Conservation (phyloP, 2,113 vertebrate species). For the Baryphthengus martii region DNA sequence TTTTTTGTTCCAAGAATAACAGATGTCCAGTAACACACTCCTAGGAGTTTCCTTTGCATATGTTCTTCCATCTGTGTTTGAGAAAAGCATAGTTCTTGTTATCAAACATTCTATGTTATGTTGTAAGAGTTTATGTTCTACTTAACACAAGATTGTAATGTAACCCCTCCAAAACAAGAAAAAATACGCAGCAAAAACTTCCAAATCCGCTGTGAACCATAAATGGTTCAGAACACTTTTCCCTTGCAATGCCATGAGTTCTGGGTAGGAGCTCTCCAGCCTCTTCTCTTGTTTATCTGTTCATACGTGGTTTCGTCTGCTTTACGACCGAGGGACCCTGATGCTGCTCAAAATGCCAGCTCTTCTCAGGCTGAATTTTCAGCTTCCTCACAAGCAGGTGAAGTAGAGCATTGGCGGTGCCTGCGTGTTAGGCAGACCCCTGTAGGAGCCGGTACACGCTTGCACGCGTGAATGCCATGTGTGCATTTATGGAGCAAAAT, state of each 20-base stretch:
- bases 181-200: background rate
- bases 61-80: constrained; percentile 80
- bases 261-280: background rate
- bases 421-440: background rate
- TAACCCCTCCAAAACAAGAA: background rate
- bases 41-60: constrained; percentile 74
- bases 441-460: background rate
- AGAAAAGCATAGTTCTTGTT: constrained; percentile 76
- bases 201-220: background rate
- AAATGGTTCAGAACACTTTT: background rate
- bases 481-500: background rate
- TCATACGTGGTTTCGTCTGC: background rate
- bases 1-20: constrained; percentile 67
- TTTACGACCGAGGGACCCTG: background rate
- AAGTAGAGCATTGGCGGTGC: background rate
- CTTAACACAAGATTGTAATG: constrained; percentile 6
- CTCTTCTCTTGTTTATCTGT: background rate
- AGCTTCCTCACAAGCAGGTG: background rate
- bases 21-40: constrained; percentile 75
- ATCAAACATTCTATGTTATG: constrained; percentile 77
- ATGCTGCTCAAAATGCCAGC: background rate
- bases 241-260: background rate
- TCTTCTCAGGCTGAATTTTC: background rate
- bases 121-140: constrained; percentile 71
- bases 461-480: background rate